Base-by-base conservation (phyloP, 2,888 invertebrate species). In the Aphodius sticticus region DNA sequence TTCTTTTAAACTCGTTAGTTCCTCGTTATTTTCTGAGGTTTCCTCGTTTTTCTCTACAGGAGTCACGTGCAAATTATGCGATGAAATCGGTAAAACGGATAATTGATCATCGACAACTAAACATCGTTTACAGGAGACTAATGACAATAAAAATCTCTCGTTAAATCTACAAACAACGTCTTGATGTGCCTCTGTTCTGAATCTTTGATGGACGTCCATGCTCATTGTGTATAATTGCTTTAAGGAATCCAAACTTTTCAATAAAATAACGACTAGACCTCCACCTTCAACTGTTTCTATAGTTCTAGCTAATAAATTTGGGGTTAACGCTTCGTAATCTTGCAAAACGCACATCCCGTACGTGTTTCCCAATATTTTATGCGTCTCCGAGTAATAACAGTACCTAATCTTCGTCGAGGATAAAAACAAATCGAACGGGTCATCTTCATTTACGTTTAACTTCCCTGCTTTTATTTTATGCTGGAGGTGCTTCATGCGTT, bases 121-220 rank as follows among this genome's bases (percentile, higher is more conserved):
- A 87, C 97, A 98, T 16, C 96, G 93, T 79, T 94, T 92, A 88
- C 98, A 97, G 14, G 96, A 95, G 0, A 96, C 93, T 82, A 99
- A 89, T 0, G 98, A 98, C 0, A 99, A 90, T 15, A 99, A 92
- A 87, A 99, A 97, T 82, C 99, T 92, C 90, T 99, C 99, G 89
- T 99, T 99, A 88, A 99, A 99, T 79, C 99, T 91, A 81, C 97
- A 96, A 14, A 97, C 95, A 15, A 99, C 93, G 86, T 96, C 95
- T 86, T 95, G 93, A 87, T 99, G 96, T 0, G 98, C 96, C 90
- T 99, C 99, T 0, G 99, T 99, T 83, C 99, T 93, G 88, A 96
- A 98, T 84, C 97, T 92, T 82, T 96, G 94, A 91, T 99, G 99
- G 0, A 99, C 98, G 91, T 99, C 99, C 99, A 99, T 99, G 82